Conservation (phyloP, 2,113 vertebrate species). For the Chamaea fasciata region DNA sequence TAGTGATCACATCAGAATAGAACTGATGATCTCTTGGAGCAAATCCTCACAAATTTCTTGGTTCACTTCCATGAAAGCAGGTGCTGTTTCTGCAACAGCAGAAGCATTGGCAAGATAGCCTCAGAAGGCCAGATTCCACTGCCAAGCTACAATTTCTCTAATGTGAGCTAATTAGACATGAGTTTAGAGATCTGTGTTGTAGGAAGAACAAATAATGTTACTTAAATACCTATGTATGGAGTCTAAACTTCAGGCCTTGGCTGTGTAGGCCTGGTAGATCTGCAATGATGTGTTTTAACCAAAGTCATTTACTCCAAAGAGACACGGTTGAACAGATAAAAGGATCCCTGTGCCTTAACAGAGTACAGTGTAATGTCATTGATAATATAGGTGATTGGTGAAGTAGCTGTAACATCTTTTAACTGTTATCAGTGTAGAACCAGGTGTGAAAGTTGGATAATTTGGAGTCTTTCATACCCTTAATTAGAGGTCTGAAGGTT, state of each 20-base stretch:
- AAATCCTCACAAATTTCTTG: background rate
- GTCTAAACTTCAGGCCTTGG: background rate
- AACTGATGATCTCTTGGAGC: background rate
- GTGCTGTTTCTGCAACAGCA: background rate
- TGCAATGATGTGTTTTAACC: background rate
- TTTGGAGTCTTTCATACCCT: background rate
- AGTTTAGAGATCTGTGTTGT: background rate
- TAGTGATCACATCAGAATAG: background rate
- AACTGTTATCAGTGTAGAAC: background rate
- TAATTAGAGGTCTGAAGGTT: background rate
- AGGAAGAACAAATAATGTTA: background rate
- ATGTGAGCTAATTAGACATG: background rate
- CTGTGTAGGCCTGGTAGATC: background rate
- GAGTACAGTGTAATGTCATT: background rate
- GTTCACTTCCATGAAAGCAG: background rate
- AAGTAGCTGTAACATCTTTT: background rate
- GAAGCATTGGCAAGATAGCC: background rate
- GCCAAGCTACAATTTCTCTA: background rate
- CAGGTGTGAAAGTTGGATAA: background rate
- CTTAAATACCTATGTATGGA: background rate
- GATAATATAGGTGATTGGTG: background rate
- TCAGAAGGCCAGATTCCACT: background rate
- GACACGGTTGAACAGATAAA: background rate
- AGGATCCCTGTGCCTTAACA: background rate
- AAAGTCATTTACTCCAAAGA: background rate